Percentiles rank a stretch among this genome's conserved stretches.
Evolutionary conservation across 2,113 vertebrate genomes (phyloP).

Genomic region (Brienomyrus brachyistius): DNA sequence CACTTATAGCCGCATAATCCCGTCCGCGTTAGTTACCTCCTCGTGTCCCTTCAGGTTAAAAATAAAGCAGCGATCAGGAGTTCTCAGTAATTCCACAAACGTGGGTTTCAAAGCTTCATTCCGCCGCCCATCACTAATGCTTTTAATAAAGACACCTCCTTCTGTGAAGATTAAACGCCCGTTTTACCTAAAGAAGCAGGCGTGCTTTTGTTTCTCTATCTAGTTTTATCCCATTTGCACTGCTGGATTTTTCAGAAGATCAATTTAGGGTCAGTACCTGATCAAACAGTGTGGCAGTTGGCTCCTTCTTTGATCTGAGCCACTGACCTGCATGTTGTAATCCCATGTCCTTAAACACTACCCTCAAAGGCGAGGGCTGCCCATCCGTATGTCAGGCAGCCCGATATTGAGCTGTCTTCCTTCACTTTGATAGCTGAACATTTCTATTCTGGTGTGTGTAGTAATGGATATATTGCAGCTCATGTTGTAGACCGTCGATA

Average conservation of each 20-base stretch:
- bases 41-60: not conserved
- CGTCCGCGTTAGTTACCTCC: not conserved
- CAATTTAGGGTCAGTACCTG: not conserved
- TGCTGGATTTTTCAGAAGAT: not conserved
- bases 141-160: not conserved
- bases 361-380: not conserved
- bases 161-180: not conserved
- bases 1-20: not conserved
- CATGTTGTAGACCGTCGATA: not conserved
- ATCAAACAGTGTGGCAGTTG: not conserved
- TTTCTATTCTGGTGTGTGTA: not conserved
- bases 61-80: not conserved
- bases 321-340: not conserved
- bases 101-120: not conserved
- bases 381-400: not conserved
- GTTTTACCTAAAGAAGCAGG: not conserved
- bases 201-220: not conserved
- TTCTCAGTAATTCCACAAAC: not conserved
- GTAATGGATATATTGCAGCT: not conserved
- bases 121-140: not conserved
- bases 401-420: not conserved
- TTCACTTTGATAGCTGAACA: not conserved
- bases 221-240: not conserved
- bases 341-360: not conserved
- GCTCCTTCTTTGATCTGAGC: not conserved